phyloP scores from a whole-genome alignment of 2,888 invertebrate species.

The Odontomyia ornata region DNA sequence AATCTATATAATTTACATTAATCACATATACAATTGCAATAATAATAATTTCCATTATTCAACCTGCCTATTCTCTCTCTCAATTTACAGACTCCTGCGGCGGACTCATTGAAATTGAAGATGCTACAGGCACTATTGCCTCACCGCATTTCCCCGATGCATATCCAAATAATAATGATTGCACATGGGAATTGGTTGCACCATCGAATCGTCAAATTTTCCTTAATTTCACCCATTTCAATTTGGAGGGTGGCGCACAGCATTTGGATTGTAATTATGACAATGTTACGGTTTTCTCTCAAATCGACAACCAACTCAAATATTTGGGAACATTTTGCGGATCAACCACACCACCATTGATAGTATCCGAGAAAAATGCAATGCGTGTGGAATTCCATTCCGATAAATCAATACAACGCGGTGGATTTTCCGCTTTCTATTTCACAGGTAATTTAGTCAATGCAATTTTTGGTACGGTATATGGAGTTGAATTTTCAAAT shows the following conservation, averaged over 20 bases:
- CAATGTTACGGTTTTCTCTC: conserved; percentile 88
- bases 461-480: not conserved
- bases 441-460: conserved; percentile 73
- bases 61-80: too few relatives aligned
- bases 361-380: conserved; percentile 93
- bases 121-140: conserved; percentile 84
- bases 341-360: conserved; percentile 79
- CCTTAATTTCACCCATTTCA: conserved; percentile 96
- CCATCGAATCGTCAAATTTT: conserved; percentile 93
- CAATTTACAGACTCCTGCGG: conserved; percentile 88
- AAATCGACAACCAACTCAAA: conserved; percentile 79
- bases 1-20: not conserved
- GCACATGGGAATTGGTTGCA: conserved; percentile 97
- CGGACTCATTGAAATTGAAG: conserved; percentile 84
- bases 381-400: conserved; percentile 92
- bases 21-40: not conserved
- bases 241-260: conserved; percentile 90
- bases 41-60: not conserved
- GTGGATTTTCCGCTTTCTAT: conserved; percentile 94
- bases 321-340: conserved; percentile 93
- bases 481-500: too few relatives aligned
- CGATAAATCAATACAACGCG: conserved; percentile 95
- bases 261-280: conserved; percentile 96
- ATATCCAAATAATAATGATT: conserved; percentile 94
- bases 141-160: conserved; percentile 93